phyloP scores from a whole-genome alignment of 2,797 vertebrate species.

The Sebastiscus albofasciatus region DNA sequence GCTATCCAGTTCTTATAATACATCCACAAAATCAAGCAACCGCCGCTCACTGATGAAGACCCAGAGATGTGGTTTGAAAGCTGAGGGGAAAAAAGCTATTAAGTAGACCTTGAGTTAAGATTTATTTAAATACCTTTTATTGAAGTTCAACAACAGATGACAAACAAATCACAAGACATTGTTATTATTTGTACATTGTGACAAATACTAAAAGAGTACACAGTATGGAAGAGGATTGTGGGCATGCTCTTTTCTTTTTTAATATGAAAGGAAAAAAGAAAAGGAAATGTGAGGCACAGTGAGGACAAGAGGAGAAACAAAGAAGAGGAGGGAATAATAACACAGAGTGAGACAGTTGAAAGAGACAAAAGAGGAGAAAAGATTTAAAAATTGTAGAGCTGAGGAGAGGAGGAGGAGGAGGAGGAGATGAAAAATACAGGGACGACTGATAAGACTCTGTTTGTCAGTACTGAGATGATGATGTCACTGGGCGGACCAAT shows the following conservation, averaged over 20 bases:
- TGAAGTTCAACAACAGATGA: neutral
- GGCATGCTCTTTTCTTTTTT: neutral
- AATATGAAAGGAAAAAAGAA: no score
- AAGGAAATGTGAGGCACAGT: neutral
- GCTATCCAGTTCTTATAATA: no score
- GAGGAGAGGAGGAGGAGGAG: neutral
- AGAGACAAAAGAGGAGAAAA: neutral
- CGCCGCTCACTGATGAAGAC: neutral
- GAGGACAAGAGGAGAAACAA: neutral
- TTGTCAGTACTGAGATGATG: conserved; percentile 29
- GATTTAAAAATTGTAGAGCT: neutral
- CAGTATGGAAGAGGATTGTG: neutral
- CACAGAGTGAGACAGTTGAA: neutral
- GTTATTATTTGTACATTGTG: neutral
- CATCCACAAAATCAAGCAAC: neutral
- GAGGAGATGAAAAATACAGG: conserved; percentile 5
- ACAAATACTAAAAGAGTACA: neutral
- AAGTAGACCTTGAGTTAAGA: neutral
- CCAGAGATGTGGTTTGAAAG: neutral
- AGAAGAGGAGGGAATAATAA: neutral
- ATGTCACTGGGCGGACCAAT: conserved; percentile 64
- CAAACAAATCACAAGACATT: neutral
- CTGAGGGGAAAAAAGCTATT: neutral
- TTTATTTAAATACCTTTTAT: neutral
- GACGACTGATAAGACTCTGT: conserved; percentile 8